Evolutionary conservation across 2,113 vertebrate species (phyloP).

Genomic region (Paraplagusia blochii): DNA sequence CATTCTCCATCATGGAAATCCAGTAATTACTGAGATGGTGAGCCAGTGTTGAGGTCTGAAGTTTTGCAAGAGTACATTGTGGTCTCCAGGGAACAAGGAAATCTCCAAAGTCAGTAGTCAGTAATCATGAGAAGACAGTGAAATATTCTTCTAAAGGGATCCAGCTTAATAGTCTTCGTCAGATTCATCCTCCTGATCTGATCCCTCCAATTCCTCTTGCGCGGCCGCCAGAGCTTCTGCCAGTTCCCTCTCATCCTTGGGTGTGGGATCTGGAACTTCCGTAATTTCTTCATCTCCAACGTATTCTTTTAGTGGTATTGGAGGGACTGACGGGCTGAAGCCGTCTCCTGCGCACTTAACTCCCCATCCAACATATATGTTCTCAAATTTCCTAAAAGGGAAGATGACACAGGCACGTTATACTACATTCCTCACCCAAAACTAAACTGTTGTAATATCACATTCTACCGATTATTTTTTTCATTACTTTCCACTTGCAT

Average conservation of each 20-base stretch:
- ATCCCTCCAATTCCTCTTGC: neutral
- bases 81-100: too few species aligned
- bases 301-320: slow-evolving; percentile 76
- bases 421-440: neutral
- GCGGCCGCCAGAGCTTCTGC: slow-evolving; percentile 18
- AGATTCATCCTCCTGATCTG: neutral
- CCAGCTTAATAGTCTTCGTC: neutral
- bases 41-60: too few species aligned
- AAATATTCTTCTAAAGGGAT: too few species aligned
- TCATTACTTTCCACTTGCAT: slow-evolving; percentile 83
- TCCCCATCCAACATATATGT: slow-evolving; percentile 94
- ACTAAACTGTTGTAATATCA: neutral
- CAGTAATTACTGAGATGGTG: neutral
- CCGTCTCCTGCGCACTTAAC: slow-evolving; percentile 81
- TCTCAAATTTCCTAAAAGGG: slow-evolving; percentile 76
- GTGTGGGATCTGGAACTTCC: slow-evolving; percentile 81
- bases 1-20: too few species aligned
- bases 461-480: neutral
- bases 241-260: slow-evolving; percentile 83
- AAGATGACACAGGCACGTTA: neutral
- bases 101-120: too few species aligned
- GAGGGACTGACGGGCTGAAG: slow-evolving; percentile 74
- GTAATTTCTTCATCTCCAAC: slow-evolving; percentile 78
- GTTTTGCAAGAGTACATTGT: too few species aligned
- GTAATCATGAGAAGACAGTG: too few species aligned